Base-by-base conservation (phyloP, 1,140 invertebrate species). In the Orchesella cincta region DNA sequence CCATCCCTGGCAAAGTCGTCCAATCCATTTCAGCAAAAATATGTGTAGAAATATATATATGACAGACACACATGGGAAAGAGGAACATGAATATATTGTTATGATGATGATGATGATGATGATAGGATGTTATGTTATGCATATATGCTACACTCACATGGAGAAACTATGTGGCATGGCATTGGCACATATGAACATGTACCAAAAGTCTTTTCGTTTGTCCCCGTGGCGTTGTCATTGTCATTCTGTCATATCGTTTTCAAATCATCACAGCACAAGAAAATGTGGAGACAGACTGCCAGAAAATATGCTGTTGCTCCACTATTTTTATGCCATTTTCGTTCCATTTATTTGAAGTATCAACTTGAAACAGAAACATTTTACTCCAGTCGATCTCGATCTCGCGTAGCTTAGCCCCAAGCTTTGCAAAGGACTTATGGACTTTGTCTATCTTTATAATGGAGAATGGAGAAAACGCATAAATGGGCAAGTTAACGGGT, bases 271-370 rank as follows among this genome's bases (percentile, higher is more conserved):
- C 52, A 57, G 23, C 52, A 23, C 8, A 57, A 8, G 23, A 57
- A 57, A n/a, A 57, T 57, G 52, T 26, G 52, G 52, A 57, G 52
- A 57, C 52, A 57, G 52, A 18, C 23, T 57, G 52, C 52, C 52
- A 57, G 52, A 57, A 57, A 57, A 57, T 57, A 57, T 57, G 52
- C 52, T 57, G 52, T 57, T 57, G 39, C 39, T 46, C 39, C 39
- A 46, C 39, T 46, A 46, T 46, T 46, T 46, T 18, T 46, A 8
- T 46, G 39, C 39, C 39, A 46, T 46, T 46, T 46, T 46, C 23
- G 12, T 57, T 57, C 14, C 52, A n/a, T 57, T 57, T 57, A 14
- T 62, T 62, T 12, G 12, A 62, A 14, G 12, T 26, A 62, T 62
- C 54, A 12, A n/a, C 23, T 62, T n/a, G 12, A 8, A 5, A 62